Evolutionary conservation across 1,140 invertebrate genomes (phyloP).

Genomic region (Hormaphis cornu): DNA sequence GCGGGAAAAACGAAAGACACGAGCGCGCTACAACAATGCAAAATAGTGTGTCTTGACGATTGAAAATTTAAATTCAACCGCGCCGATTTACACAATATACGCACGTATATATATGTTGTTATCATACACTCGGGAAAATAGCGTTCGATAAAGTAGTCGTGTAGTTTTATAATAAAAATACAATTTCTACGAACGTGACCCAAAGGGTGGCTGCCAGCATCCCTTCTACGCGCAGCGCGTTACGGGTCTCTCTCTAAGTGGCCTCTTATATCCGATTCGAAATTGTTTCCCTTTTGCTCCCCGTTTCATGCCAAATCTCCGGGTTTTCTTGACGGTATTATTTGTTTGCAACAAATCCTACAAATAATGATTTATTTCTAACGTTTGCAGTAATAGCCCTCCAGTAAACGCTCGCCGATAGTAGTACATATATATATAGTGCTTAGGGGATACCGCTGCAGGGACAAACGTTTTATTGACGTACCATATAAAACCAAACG

Average conservation of each 20-base stretch:
- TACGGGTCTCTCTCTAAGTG: conserved; percentile 22
- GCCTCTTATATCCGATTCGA: conserved; percentile 26
- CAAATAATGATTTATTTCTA: conserved; percentile 27
- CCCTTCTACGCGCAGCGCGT: conserved; percentile 6
- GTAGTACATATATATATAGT: too few relatives aligned
- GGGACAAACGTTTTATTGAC: conserved; percentile 1
- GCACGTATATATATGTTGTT: too few relatives aligned
- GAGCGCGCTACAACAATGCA: too few relatives aligned
- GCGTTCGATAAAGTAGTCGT: not conserved
- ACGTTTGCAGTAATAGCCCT: conserved; percentile 18
- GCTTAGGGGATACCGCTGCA: conserved; percentile 1
- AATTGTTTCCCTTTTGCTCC: conserved; percentile 22
- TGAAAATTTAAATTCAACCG: not conserved
- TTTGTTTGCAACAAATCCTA: conserved; percentile 23
- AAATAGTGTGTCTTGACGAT: too few relatives aligned
- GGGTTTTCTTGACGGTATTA: conserved; percentile 26
- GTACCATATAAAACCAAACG: not conserved
- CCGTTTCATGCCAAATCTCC: conserved; percentile 20
- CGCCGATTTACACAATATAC: not conserved
- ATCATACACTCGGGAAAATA: not conserved
- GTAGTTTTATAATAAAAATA: conserved; percentile 21
- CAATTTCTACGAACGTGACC: not conserved
- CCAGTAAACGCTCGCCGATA: not conserved
- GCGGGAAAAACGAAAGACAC: too few relatives aligned
- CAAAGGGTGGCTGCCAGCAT: not conserved